Percentiles rank a stretch among this genome's conserved stretches.
phyloP scores from a whole-genome alignment of 2,888 invertebrate genomes.

The Orthosia gothica region DNA sequence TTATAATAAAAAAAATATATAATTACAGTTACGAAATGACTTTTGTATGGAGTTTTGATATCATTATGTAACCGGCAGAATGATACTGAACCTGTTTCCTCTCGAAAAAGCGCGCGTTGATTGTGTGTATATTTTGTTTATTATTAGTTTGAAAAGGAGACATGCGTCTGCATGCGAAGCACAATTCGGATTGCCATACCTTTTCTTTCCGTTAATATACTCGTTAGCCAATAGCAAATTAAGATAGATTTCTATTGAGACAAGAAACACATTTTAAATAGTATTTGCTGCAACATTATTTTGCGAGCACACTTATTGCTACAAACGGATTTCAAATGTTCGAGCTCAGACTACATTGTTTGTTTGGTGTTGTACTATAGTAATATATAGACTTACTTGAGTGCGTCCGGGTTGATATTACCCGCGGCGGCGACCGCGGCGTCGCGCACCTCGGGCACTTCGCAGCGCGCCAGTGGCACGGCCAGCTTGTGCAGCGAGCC shows the following conservation, averaged over 20 bases:
- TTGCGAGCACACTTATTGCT: neutral
- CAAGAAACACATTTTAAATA: neutral
- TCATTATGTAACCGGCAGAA: too few relatives aligned
- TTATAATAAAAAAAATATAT: too few relatives aligned
- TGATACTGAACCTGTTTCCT: too few relatives aligned
- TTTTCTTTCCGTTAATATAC: too few relatives aligned
- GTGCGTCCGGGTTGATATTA: conserved; percentile 98
- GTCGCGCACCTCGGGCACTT: conserved; percentile 98
- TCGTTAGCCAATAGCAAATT: neutral
- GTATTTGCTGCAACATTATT: neutral
- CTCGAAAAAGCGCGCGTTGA: too few relatives aligned
- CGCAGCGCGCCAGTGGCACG: conserved; percentile 98
- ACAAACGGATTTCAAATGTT: too few relatives aligned
- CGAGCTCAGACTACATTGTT: neutral
- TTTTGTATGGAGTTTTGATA: too few relatives aligned
- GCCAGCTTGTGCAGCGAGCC: conserved; percentile 97
- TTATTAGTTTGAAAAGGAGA: neutral
- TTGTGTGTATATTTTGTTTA: too few relatives aligned
- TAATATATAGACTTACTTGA: conserved; percentile 93
- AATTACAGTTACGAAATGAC: too few relatives aligned
- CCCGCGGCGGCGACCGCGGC: conserved; percentile 98
- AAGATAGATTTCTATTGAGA: neutral
- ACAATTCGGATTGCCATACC: neutral
- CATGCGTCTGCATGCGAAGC: neutral
- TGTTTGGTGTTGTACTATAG: neutral